These are phyloP conservation scores for Luscinia megarhynchos DNA, from an alignment of 2,797 vertebrate species.

Conservation along the genomic window DNA sequence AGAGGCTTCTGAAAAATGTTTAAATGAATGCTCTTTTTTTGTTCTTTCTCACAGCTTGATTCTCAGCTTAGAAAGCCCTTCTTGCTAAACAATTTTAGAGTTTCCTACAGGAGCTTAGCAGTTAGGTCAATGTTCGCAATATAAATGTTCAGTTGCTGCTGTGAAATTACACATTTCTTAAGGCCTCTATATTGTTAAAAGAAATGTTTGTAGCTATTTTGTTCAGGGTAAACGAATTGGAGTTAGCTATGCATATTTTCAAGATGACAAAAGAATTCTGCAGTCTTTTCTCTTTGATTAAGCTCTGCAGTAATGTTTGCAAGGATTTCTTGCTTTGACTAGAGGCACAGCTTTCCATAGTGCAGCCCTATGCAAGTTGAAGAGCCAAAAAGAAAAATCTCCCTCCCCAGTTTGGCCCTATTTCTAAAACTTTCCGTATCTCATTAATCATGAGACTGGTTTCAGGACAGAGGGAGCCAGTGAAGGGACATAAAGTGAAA, in stretches of 20 bases:
- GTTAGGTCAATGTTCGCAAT: not conserved
- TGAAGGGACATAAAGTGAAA: not conserved
- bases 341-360: not conserved
- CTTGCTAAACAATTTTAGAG: constrained; percentile 59
- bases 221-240: constrained; percentile 3
- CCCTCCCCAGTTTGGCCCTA: not conserved
- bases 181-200: not conserved
- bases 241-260: not conserved
- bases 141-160: constrained; percentile 7
- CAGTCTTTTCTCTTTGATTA: not conserved
- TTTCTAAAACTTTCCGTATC: constrained; percentile 16
- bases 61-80: constrained; percentile 66
- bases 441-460: not conserved
- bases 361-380: not conserved
- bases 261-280: not conserved
- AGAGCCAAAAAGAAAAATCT: constrained; percentile 5
- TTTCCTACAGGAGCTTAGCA: constrained; percentile 32
- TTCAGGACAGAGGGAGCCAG: not conserved
- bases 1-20: constrained; percentile 84
- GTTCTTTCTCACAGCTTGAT: constrained; percentile 81
- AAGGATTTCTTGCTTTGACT: not conserved
- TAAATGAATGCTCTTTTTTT: constrained; percentile 78
- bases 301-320: not conserved
- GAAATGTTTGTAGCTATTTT: constrained; percentile 19
- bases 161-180: constrained; percentile 33